phyloP scores from a whole-genome alignment of 2,888 invertebrate species.

The Abrostola triplasia region DNA sequence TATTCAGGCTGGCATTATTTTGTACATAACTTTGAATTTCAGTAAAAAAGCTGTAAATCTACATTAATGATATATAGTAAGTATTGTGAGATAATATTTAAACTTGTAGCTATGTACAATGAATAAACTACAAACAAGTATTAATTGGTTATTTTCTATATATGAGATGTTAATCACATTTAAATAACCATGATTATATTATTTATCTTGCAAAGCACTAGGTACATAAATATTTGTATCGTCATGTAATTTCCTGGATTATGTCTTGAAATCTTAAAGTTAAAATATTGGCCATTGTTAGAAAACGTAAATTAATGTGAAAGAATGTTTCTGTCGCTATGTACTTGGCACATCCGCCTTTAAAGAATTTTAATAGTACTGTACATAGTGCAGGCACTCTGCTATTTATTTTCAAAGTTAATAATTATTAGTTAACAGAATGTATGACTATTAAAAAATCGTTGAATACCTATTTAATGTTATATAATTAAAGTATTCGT shows the following conservation, averaged over 20 bases:
- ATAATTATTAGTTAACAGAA: conserved; percentile 28
- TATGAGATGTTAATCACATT: not conserved
- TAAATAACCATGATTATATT: conserved; percentile 17
- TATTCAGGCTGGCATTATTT: conserved; percentile 4
- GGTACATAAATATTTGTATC: not conserved
- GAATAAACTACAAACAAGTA: conserved; percentile 29
- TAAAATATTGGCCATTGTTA: not conserved
- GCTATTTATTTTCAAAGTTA: conserved; percentile 28
- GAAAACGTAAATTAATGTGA: not conserved
- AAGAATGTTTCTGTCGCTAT: conserved; percentile 6
- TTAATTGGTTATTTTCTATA: conserved; percentile 12
- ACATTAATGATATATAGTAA: not conserved
- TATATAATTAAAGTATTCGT: conserved; percentile 54
- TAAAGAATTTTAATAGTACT: conserved; percentile 5
- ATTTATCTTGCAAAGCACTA: conserved; percentile 3
- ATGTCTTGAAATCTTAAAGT: no score
- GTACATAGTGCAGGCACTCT: conserved; percentile 22
- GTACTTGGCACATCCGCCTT: conserved; percentile 8
- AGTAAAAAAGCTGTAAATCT: not conserved
- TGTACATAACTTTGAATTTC: conserved; percentile 15
- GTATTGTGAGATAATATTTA: conserved; percentile 1
- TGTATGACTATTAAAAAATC: conserved; percentile 47
- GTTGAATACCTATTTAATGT: conserved; percentile 47
- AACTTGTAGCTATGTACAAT: conserved; percentile 7
- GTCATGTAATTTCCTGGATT: not conserved